These are phyloP conservation scores for Mareca penelope DNA, from an alignment of 2,797 vertebrate genomes.

Conservation along the genomic window DNA sequence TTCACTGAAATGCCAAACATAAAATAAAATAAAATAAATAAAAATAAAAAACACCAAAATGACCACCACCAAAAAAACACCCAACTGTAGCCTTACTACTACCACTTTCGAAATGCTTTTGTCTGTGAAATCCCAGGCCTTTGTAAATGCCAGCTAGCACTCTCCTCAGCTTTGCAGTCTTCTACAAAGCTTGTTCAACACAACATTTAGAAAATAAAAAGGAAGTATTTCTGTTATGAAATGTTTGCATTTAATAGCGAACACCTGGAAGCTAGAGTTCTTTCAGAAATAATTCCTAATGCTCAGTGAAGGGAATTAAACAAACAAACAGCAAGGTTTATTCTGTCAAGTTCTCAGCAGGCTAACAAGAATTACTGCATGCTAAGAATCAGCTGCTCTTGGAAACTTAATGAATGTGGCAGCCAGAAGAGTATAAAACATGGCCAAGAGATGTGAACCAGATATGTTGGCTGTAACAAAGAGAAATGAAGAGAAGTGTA, in stretches of 20 bases:
- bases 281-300: conserved; percentile 42
- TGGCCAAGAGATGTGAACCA: background rate
- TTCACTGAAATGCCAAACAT: background rate
- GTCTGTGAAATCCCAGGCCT: background rate
- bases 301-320: conserved; percentile 57
- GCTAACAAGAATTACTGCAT: conserved; percentile 54
- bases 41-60: background rate
- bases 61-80: background rate
- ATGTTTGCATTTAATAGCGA: background rate
- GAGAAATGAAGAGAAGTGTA: background rate
- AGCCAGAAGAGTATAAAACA: conserved; percentile 1
- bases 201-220: background rate
- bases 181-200: background rate
- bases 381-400: conserved; percentile 49
- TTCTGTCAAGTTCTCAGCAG: conserved; percentile 54
- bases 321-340: conserved; percentile 58
- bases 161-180: background rate
- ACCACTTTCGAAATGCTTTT: background rate
- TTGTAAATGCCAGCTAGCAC: background rate
- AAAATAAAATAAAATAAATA: background rate
- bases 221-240: background rate
- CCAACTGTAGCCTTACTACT: background rate
- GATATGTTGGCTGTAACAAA: background rate
- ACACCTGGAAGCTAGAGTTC: conserved; percentile 45
- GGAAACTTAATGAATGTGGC: conserved; percentile 45